These are phyloP conservation scores for Odontomachus brunneus DNA, from an alignment of 1,140 invertebrate genomes.

Conservation along the genomic window DNA sequence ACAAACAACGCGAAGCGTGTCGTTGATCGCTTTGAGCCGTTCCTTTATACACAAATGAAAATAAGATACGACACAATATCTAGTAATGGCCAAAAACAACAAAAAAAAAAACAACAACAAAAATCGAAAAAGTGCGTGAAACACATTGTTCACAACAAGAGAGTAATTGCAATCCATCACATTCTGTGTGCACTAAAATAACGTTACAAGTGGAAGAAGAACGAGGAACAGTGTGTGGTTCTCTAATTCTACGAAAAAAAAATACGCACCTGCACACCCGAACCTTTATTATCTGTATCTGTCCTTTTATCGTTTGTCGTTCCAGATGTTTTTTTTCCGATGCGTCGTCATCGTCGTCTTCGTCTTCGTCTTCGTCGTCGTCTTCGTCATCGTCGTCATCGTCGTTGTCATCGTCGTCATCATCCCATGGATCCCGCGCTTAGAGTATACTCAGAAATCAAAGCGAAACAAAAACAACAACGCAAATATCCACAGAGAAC, in stretches of 20 bases:
- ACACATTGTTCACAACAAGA: neutral
- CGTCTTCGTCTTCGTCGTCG: constrained; percentile 6
- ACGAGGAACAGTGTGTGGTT: no score
- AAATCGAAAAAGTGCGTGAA: neutral
- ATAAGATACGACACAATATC: neutral
- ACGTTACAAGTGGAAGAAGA: neutral
- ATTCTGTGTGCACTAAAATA: constrained; percentile 31
- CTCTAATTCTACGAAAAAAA: constrained; percentile 46
- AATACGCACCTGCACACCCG: constrained; percentile 25
- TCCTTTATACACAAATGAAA: neutral
- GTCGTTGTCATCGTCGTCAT: constrained; percentile 11
- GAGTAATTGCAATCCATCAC: neutral
- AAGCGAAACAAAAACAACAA: constrained; percentile 57
- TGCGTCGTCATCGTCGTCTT: constrained; percentile 22
- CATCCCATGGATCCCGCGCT: constrained; percentile 20
- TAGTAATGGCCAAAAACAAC: constrained; percentile 10
- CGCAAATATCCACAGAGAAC: constrained; percentile 40
- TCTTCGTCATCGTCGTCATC: constrained; percentile 20
- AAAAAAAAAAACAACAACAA: neutral
- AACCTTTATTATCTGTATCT: constrained; percentile 33
- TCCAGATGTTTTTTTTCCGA: constrained; percentile 1
- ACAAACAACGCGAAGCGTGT: neutral
- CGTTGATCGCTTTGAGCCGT: no score
- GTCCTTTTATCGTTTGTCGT: constrained; percentile 8
- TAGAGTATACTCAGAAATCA: constrained; percentile 39